These are phyloP conservation scores for Carlito syrichta DNA, from an alignment of 2,113 vertebrate species.

Conservation along the genomic window DNA sequence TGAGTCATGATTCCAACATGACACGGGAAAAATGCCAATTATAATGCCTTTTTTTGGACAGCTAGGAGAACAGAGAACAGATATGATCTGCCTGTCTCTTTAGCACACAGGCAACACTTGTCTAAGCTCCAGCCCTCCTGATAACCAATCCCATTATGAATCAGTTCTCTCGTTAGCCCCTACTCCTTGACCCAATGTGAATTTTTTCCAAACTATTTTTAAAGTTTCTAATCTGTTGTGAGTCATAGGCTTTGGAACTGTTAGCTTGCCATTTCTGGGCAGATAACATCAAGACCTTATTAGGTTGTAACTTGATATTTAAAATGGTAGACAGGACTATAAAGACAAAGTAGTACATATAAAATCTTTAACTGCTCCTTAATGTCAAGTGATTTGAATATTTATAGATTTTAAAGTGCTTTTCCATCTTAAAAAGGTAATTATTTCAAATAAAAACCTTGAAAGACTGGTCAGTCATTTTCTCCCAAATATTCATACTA, in stretches of 20 bases:
- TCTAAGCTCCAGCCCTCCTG: slow-evolving; percentile 53
- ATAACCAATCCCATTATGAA: slow-evolving; percentile 58
- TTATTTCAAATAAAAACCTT: not conserved
- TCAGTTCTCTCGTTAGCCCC: slow-evolving; percentile 70
- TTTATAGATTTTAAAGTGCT: not conserved
- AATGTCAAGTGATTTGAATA: not conserved
- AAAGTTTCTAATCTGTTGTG: slow-evolving; percentile 50
- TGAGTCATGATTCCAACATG: not conserved
- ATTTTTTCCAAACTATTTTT: slow-evolving; percentile 52
- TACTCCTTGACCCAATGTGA: slow-evolving; percentile 29
- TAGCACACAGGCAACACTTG: slow-evolving; percentile 71
- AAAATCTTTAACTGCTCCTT: not conserved
- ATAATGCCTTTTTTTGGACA: not conserved
- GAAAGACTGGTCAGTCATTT: not conserved
- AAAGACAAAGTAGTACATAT: not conserved
- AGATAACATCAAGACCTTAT: slow-evolving; percentile 1
- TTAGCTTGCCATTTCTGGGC: slow-evolving; percentile 17
- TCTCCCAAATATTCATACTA: not conserved
- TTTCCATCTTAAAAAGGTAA: not conserved
- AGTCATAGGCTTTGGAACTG: not conserved
- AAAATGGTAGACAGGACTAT: not conserved
- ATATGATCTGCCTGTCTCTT: slow-evolving; percentile 69
- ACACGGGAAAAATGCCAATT: not conserved
- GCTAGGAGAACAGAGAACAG: slow-evolving; percentile 64
- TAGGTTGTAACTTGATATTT: not conserved